Conservation (phyloP, 2,113 vertebrate species). For the Amphilophus citrinellus region DNA sequence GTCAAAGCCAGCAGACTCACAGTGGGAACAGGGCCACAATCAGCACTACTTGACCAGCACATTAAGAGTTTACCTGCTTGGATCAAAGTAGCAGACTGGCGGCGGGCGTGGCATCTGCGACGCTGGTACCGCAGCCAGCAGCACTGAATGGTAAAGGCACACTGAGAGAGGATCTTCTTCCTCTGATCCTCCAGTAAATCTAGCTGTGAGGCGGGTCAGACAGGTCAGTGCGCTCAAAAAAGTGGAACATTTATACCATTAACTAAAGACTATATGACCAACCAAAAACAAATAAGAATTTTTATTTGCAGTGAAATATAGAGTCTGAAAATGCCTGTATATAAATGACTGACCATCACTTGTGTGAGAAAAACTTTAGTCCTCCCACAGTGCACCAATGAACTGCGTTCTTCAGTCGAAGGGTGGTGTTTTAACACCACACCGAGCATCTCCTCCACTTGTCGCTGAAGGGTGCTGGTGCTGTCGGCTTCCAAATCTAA, state of each 20-base stretch:
- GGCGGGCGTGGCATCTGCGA: conserved; percentile 71
- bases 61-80: conserved; percentile 88
- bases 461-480: conserved; percentile 19
- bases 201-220: conserved; percentile 78
- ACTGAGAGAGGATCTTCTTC: conserved; percentile 79
- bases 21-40: neutral
- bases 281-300: neutral
- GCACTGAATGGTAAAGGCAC: conserved; percentile 89
- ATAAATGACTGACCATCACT: conserved; percentile 80
- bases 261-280: neutral
- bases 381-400: conserved; percentile 86
- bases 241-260: neutral
- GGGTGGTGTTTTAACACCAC: conserved; percentile 52
- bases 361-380: conserved; percentile 94
- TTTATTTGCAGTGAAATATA: neutral
- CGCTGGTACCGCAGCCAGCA: conserved; percentile 85
- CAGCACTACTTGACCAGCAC: neutral
- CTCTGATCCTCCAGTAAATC: conserved; percentile 87
- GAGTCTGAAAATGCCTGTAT: neutral
- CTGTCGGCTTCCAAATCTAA: conserved; percentile 62
- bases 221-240: conserved; percentile 15
- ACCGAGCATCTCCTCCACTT: conserved; percentile 80
- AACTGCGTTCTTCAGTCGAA: conserved; percentile 27
- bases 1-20: conserved; percentile 30
- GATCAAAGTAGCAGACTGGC: conserved; percentile 83